Evolutionary conservation across 2,113 vertebrate genomes (phyloP).

Genomic region (Rhinolophus ferrumequinum): DNA sequence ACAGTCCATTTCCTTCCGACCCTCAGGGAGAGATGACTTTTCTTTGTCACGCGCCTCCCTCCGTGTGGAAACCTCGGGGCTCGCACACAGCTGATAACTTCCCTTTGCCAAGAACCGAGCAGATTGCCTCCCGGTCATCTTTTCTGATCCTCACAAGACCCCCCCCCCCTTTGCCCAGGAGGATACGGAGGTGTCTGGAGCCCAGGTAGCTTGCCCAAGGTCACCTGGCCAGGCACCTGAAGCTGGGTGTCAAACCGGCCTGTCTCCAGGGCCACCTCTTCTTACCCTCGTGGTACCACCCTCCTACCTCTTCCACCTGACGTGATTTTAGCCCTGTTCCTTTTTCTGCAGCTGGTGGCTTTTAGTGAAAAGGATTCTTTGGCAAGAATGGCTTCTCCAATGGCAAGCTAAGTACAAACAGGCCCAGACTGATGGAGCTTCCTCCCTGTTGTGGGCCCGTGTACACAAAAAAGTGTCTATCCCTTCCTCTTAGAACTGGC

Average conservation of each 20-base stretch:
- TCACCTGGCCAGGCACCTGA: not conserved
- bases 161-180: not conserved
- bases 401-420: not conserved
- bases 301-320: not conserved
- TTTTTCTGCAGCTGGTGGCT: not conserved
- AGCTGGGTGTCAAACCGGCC: not conserved
- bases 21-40: not conserved
- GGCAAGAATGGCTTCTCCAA: not conserved
- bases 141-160: not conserved
- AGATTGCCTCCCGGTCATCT: fast-evolving
- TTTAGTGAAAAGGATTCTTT: not conserved
- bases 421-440: not conserved
- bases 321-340: not conserved
- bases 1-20: not conserved
- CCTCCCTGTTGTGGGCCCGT: fast-evolving
- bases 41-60: not conserved
- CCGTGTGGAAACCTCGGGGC: not conserved
- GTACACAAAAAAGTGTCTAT: not conserved
- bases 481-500: not conserved
- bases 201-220: not conserved
- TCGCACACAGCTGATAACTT: not conserved
- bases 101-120: fast-evolving
- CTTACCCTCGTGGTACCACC: fast-evolving
- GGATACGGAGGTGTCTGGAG: not conserved
- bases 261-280: not conserved